Conservation (phyloP, 2,888 invertebrate species). For the Archaeoteleia sp. region DNA sequence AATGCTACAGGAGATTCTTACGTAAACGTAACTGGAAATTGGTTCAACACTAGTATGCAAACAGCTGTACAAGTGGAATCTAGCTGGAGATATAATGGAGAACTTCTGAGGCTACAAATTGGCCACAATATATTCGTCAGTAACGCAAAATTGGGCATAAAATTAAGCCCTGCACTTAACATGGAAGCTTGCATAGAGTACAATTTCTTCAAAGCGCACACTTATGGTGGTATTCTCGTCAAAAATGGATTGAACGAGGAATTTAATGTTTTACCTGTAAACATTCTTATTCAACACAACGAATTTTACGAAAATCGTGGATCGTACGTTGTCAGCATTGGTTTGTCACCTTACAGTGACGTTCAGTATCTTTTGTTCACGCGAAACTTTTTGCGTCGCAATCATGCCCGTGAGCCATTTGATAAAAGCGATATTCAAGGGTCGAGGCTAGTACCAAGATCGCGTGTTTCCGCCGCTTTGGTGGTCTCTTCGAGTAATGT, state of each 20-base stretch:
- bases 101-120: slow-evolving; percentile 82
- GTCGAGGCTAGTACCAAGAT: slow-evolving; percentile 88
- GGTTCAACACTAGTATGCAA: slow-evolving; percentile 86
- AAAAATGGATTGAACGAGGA: slow-evolving; percentile 88
- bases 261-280: slow-evolving; percentile 84
- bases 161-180: slow-evolving; percentile 89
- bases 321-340: slow-evolving; percentile 89
- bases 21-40: slow-evolving; percentile 95
- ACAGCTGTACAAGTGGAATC: slow-evolving; percentile 89
- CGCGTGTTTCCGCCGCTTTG: slow-evolving; percentile 93
- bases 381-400: slow-evolving; percentile 90
- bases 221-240: slow-evolving; percentile 88
- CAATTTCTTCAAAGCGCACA: slow-evolving; percentile 90
- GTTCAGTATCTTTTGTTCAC: slow-evolving; percentile 89
- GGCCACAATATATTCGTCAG: slow-evolving; percentile 90
- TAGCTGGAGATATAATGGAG: slow-evolving; percentile 83
- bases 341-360: slow-evolving; percentile 90
- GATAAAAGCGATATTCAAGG: slow-evolving; percentile 80
- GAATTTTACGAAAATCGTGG: slow-evolving; percentile 93
- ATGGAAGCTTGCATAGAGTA: slow-evolving; percentile 86
- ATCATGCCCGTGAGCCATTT: slow-evolving; percentile 90
- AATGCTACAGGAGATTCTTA: slow-evolving; percentile 92
- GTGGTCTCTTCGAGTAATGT: slow-evolving; percentile 95
- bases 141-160: slow-evolving; percentile 84
- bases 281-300: slow-evolving; percentile 87